phyloP scores from a whole-genome alignment of 2,888 invertebrate species.

The Cephus runcator region DNA sequence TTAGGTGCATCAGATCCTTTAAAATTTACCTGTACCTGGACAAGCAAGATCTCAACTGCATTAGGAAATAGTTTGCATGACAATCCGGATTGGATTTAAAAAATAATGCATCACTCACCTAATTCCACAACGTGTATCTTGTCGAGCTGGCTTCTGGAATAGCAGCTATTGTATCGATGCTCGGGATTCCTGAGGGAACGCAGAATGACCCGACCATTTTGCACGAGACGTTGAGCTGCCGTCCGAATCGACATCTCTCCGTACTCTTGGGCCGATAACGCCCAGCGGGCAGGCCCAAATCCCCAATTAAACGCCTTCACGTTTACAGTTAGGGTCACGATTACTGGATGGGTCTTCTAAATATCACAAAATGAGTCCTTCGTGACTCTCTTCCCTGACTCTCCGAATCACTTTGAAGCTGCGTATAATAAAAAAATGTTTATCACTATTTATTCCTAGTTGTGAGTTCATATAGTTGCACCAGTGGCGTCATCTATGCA shows the following conservation, averaged over 20 bases:
- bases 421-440: neutral
- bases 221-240: conserved; percentile 51
- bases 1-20: neutral
- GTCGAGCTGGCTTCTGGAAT: conserved; percentile 45
- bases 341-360: neutral
- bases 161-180: conserved; percentile 37
- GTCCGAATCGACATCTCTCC: conserved; percentile 60
- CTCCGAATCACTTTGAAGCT: neutral
- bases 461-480: no score
- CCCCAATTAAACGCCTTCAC: conserved; percentile 33
- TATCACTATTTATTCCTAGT: neutral
- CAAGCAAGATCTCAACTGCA: neutral
- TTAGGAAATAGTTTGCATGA: neutral
- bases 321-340: conserved; percentile 1
- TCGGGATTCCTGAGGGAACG: conserved; percentile 48
- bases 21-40: neutral
- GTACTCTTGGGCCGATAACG: conserved; percentile 48
- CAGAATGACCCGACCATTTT: conserved; percentile 59
- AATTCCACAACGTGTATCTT: conserved; percentile 62
- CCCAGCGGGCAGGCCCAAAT: conserved; percentile 49
- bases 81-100: neutral
- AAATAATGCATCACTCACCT: conserved; percentile 43
- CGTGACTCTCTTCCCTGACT: neutral
- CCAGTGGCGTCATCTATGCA: neutral
- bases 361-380: neutral